Evolutionary conservation across 37 sponge, comb jelly and placozoan species (phyloP).

Genomic region (Diacarnus erythraeanus): DNA sequence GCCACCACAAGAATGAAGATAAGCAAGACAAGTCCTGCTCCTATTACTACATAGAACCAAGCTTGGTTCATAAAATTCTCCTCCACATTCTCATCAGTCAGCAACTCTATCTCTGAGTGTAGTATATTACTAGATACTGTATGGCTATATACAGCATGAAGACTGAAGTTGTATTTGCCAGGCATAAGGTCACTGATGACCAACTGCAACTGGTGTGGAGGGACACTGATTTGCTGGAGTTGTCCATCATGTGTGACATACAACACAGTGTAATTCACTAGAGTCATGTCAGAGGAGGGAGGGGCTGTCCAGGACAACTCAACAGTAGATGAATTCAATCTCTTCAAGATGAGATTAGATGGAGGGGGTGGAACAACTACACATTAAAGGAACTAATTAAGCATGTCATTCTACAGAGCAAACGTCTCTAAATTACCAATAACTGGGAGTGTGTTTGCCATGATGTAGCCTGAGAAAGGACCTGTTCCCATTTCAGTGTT

Average conservation of each 20-base stretch:
- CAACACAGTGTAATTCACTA: background rate
- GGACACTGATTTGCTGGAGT: background rate
- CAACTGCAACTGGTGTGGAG: background rate
- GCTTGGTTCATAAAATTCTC: background rate
- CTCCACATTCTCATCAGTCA: too few relatives aligned
- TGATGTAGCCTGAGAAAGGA: too few relatives aligned
- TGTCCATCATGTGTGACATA: background rate
- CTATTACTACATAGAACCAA: constrained; percentile 6
- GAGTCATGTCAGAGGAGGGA: too few relatives aligned
- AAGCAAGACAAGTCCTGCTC: background rate
- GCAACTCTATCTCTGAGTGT: background rate
- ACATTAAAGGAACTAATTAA: too few relatives aligned
- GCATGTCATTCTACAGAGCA: too few relatives aligned
- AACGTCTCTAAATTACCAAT: too few relatives aligned
- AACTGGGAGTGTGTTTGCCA: too few relatives aligned
- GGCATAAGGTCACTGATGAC: background rate
- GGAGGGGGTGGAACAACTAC: too few relatives aligned
- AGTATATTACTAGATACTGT: background rate
- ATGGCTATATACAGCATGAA: background rate
- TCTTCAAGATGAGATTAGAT: too few relatives aligned
- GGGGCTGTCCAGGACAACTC: too few relatives aligned
- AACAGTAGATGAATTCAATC: too few relatives aligned
- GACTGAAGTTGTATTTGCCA: background rate
- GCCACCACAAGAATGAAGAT: background rate
- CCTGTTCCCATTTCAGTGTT: constrained; percentile 31